phyloP scores from a whole-genome alignment of 2,113 vertebrate species.

The Melanocharis versteri region DNA sequence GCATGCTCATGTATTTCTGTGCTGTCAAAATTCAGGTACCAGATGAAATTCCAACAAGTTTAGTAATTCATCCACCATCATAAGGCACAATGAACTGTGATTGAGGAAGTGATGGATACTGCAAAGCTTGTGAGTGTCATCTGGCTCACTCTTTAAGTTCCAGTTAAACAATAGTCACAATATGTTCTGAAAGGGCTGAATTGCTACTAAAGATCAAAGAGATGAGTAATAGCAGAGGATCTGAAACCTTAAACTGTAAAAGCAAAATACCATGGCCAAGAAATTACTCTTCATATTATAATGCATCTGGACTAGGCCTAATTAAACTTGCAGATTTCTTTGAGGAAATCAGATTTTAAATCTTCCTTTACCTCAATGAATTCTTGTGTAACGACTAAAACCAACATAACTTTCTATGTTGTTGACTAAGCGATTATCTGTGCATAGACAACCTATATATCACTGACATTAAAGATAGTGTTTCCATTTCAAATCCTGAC shows the following conservation, averaged over 20 bases:
- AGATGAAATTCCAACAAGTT: conserved; percentile 4
- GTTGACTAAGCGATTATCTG: background rate
- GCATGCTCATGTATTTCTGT: background rate
- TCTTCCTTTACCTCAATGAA: background rate
- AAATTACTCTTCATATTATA: background rate
- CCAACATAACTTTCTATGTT: background rate
- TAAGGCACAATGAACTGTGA: background rate
- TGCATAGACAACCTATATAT: background rate
- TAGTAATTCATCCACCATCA: background rate
- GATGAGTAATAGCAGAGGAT: background rate
- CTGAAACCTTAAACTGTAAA: background rate
- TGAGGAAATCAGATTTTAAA: background rate
- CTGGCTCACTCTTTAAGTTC: background rate
- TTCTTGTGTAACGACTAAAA: background rate
- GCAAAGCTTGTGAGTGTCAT: background rate
- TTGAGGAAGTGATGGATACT: background rate
- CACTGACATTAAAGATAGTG: background rate
- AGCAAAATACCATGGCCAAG: background rate
- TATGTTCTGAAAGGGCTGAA: background rate
- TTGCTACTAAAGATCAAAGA: background rate
- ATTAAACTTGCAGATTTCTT: background rate
- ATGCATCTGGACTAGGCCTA: background rate
- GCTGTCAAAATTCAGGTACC: background rate
- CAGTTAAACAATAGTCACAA: background rate
- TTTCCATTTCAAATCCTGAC: background rate